Conservation (phyloP, 1,140 invertebrate species). For the Heliconius congener region DNA sequence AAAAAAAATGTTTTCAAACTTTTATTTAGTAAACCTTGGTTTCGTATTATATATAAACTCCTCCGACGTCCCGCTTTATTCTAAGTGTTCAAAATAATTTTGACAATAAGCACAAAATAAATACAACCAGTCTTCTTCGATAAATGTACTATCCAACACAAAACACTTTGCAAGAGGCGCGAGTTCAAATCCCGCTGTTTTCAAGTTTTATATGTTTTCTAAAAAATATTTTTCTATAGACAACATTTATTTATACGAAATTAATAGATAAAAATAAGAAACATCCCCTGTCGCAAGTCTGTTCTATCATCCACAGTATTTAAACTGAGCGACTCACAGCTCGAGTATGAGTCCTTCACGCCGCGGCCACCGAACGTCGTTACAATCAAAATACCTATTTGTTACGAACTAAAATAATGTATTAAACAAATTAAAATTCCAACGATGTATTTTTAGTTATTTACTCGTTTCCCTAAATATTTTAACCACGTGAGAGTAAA, state of each 20-base stretch:
- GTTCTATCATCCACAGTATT: not conserved
- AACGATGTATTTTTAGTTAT: conserved; percentile 1
- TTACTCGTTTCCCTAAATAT: not conserved
- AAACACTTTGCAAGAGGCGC: no score
- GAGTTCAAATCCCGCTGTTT: no score
- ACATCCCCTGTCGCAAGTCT: not conserved
- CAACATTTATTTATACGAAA: not conserved
- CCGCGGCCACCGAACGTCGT: not conserved
- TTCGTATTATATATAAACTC: no score
- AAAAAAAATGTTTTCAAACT: not conserved
- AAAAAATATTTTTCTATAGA: no score
- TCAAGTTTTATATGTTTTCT: no score
- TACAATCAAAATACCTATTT: conserved; percentile 13
- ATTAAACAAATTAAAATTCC: conserved; percentile 9
- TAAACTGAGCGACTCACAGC: not conserved
- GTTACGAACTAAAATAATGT: conserved; percentile 6
- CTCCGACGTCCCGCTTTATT: no score
- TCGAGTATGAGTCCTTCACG: not conserved
- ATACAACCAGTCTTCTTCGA: no score
- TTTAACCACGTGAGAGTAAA: not conserved
- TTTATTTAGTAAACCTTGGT: no score
- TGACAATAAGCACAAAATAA: no score
- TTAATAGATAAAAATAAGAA: no score
- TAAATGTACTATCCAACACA: no score
- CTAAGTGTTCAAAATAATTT: no score